A percentile compares a stretch with the other conserved stretches of the same genome.
Conservation (phyloP, 2,888 invertebrate genomes). For the Bugula neritina region DNA sequence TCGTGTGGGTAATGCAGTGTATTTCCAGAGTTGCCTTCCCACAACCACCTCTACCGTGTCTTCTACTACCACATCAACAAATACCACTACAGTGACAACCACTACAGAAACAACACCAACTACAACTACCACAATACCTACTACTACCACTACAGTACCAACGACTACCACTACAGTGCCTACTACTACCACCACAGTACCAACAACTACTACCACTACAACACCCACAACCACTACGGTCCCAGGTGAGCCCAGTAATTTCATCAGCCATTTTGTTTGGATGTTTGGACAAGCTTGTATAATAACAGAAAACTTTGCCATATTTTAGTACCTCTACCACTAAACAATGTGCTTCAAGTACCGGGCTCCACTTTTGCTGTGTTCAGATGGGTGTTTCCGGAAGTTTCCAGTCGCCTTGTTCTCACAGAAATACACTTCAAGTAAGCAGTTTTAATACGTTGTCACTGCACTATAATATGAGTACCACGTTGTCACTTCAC, state of each 20-base stretch:
- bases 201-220: no score
- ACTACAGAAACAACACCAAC: background rate
- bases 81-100: background rate
- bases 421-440: background rate
- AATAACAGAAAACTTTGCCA: no score
- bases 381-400: background rate
- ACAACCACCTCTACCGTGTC: background rate
- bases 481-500: no score
- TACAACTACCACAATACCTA: background rate
- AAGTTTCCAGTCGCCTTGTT: background rate
- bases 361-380: background rate
- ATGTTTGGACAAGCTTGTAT: no score
- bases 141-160: conserved; percentile 7
- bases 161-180: background rate
- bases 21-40: background rate
- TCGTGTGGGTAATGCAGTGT: background rate
- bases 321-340: background rate
- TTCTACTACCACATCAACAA: background rate
- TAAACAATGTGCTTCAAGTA: background rate
- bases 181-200: background rate
- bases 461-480: background rate
- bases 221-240: no score
- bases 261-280: no score
- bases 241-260: no score
- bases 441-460: background rate